A percentile compares a stretch with the other conserved stretches of the same genome.
phyloP scores from a whole-genome alignment of 2,888 invertebrate genomes.

The Campoplex nolae region DNA sequence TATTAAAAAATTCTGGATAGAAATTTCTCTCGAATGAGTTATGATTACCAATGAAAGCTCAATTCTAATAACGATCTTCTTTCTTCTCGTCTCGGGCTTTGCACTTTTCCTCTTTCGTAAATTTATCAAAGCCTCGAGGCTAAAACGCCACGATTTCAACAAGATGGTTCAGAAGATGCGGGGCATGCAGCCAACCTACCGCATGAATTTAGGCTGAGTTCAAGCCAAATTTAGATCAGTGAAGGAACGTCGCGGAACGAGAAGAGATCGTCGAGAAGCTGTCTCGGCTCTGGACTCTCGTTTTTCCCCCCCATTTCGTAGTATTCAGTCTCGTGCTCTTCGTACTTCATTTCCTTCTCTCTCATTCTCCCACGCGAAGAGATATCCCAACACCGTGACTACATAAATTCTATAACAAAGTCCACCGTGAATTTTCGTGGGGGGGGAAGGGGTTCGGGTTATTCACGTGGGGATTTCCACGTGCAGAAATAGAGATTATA shows the following conservation, averaged over 20 bases:
- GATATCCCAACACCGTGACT: slow-evolving; percentile 2
- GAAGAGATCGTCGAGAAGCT: slow-evolving; percentile 63
- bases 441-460: slow-evolving; percentile 32
- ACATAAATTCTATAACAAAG: slow-evolving; percentile 32
- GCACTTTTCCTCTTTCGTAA: neutral
- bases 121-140: slow-evolving; percentile 35
- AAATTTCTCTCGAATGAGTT: neutral
- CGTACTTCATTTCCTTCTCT: neutral
- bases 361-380: neutral
- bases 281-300: slow-evolving; percentile 43
- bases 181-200: slow-evolving; percentile 65
- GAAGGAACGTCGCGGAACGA: slow-evolving; percentile 69
- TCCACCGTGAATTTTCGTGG: slow-evolving; percentile 16
- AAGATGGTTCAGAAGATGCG: slow-evolving; percentile 61
- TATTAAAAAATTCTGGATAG: neutral
- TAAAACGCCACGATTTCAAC: slow-evolving; percentile 54
- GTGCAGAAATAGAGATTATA: slow-evolving; percentile 39
- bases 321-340: slow-evolving; percentile 14
- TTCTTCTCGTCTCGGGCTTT: neutral
- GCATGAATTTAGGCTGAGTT: slow-evolving; percentile 78
- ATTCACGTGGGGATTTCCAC: slow-evolving; percentile 45
- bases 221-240: slow-evolving; percentile 81
- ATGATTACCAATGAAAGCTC: neutral
- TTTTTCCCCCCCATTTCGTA: slow-evolving; percentile 30
- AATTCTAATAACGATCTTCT: neutral